Base-by-base conservation (phyloP, 1,140 invertebrate genomes). In the Diabrotica virgifera region DNA sequence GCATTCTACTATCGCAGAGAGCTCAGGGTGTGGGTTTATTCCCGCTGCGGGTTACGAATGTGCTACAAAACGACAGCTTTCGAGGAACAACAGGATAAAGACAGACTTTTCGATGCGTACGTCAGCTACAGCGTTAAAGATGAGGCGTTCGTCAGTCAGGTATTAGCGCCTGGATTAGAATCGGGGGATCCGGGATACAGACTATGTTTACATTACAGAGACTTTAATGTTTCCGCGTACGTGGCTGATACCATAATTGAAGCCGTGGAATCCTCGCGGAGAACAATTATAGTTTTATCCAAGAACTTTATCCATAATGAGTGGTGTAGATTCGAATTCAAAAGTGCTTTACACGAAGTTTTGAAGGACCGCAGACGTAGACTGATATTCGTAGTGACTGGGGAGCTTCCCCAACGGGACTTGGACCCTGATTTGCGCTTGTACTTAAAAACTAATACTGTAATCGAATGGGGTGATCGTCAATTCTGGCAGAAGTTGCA, bases 401-500 rank as follows among this genome's bases (percentile, higher is more conserved):
- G 93, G 7, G 93, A 94, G 68, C 81, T 94, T 59, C 90, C 90
- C 40, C 88, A 90, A 63, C 84, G 90, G 52, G 92, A 96, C 78
- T 85, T 97, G 53, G 95, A 97, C 78, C 86, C 91, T 51, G 94
- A 97, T 80, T 85, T 97, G 66, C 84, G 91, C 67, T 85, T 94
- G 71, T 94, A 94, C 82, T 84, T 97, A 65, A 91, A 95, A 72
- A 93, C 92, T 10, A 93, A 92, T 81, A 94, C 93, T 77, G 92
- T 88, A 81, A 89, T 96, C 72, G 90, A 93, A 75, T 95, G 93
- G 91, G 92, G 91, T 62, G 94, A 96, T 81, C 90, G 92, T 77
- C 87, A 92, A 73, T 97, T 97, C 81, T 97, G 95, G 95, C 89
- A 95, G 75, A 96, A 96, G 80, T 83, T 98, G 57, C 87, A 91